Evolutionary conservation across 2,113 vertebrate genomes (phyloP).

Genomic region (Tachuris rubrigastra): DNA sequence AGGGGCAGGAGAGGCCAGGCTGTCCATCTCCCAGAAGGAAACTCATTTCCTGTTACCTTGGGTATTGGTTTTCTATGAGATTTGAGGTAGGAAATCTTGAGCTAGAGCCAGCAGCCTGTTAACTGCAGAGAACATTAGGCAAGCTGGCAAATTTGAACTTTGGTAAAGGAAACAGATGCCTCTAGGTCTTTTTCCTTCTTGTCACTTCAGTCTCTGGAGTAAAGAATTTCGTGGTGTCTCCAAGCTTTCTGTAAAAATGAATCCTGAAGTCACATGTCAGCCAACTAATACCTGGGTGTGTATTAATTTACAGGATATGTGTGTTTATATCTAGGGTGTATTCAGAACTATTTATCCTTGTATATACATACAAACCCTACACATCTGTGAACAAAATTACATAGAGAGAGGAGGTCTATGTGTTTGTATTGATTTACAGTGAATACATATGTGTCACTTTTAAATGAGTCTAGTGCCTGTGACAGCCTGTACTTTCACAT

Average conservation of each 20-base stretch:
- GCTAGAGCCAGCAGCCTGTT: background rate
- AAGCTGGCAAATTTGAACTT: background rate
- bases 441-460: background rate
- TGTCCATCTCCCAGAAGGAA: background rate
- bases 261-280: background rate
- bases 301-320: background rate
- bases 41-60: background rate
- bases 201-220: background rate
- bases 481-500: background rate
- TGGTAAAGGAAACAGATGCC: background rate
- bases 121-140: background rate
- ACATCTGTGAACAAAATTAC: background rate
- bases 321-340: background rate
- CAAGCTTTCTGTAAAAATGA: background rate
- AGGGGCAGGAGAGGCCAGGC: accelerated
- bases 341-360: background rate
- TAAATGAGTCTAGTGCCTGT: background rate
- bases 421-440: background rate
- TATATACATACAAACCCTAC: background rate
- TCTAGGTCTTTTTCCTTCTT: background rate
- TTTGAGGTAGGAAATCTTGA: background rate
- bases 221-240: background rate
- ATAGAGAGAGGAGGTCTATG: background rate
- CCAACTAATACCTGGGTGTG: background rate
- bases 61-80: background rate